phyloP scores from a whole-genome alignment of 2,888 invertebrate genomes.

The Anticlea derivata region DNA sequence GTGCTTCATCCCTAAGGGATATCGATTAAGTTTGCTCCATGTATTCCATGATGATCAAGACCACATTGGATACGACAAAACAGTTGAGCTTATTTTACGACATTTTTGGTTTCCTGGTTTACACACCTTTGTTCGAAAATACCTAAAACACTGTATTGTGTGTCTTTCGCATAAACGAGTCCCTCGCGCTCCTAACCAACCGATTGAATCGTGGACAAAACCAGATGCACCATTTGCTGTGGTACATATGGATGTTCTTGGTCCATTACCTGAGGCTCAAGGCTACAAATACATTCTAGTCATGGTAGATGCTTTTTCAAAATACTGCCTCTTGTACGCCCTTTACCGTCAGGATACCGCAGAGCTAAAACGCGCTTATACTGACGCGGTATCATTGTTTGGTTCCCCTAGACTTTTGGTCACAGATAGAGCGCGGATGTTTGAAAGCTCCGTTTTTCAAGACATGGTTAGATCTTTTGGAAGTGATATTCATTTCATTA shows the following conservation, averaged over 20 bases:
- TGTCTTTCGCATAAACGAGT: background rate
- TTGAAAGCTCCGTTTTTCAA: background rate
- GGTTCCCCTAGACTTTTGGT: background rate
- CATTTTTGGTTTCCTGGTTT: conserved; percentile 1
- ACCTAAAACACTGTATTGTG: background rate
- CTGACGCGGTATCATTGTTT: background rate
- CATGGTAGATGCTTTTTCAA: background rate
- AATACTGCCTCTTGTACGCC: background rate
- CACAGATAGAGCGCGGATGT: background rate
- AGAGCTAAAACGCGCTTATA: background rate
- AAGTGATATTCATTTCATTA: background rate
- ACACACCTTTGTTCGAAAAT: background rate
- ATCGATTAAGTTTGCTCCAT: background rate
- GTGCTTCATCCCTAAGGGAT: background rate
- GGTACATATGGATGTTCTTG: background rate
- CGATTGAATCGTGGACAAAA: background rate
- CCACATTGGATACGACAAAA: background rate
- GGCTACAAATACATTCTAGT: background rate
- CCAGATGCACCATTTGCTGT: background rate
- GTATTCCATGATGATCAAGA: background rate
- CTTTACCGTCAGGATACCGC: background rate
- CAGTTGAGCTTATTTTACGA: background rate
- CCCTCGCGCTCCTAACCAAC: background rate
- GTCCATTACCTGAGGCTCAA: background rate
- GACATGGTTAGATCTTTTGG: background rate